phyloP scores from a whole-genome alignment of 2,113 vertebrate genomes.

The Todiramphus saurophagus region DNA sequence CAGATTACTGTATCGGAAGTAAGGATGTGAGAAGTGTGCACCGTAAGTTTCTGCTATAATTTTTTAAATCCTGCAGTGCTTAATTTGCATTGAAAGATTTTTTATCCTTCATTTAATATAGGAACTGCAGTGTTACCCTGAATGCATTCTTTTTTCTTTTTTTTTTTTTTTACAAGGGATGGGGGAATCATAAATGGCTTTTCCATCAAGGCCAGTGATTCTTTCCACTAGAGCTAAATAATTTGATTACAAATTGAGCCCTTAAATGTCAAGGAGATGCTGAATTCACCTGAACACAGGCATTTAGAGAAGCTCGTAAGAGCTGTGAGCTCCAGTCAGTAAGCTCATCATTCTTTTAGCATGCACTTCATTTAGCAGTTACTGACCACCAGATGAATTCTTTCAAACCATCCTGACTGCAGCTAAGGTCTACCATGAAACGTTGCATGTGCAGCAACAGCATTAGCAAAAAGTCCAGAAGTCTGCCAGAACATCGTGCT shows the following conservation, averaged over 20 bases:
- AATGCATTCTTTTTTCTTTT: background rate
- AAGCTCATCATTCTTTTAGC: conserved; percentile 9
- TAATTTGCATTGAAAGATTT: conserved; percentile 1
- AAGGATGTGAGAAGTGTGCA: background rate
- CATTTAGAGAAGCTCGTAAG: conserved; percentile 55
- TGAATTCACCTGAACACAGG: conserved; percentile 62
- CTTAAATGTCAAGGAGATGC: conserved; percentile 68
- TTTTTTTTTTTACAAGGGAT: background rate
- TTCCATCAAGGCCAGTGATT: conserved; percentile 19
- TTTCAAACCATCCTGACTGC: background rate
- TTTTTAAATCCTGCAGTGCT: background rate
- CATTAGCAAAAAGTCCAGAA: background rate
- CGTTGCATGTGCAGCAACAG: background rate
- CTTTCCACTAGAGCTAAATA: conserved; percentile 63
- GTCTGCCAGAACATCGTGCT: background rate
- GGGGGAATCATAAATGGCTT: conserved; percentile 16
- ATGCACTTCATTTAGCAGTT: conserved; percentile 10
- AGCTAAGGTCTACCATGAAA: background rate
- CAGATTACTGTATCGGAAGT: background rate
- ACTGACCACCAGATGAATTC: background rate
- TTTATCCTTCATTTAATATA: conserved; percentile 9
- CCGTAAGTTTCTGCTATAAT: background rate
- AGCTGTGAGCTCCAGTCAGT: conserved; percentile 10
- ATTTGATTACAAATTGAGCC: conserved; percentile 64
- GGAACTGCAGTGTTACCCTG: background rate